Evolutionary conservation across 2,888 invertebrate species (phyloP).

Genomic region (Synanthedon tipuliformis): DNA sequence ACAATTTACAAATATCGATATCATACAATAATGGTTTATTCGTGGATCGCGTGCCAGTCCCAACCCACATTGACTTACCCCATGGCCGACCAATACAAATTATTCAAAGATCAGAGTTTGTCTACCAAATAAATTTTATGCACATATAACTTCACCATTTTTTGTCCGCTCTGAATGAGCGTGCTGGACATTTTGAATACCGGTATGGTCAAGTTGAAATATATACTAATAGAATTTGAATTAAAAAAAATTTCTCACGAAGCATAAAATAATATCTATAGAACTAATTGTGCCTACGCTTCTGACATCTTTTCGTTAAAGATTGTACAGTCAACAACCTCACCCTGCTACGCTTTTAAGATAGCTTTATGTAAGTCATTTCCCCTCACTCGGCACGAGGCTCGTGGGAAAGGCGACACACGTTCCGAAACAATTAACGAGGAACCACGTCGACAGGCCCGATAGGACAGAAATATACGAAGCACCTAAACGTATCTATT

Average conservation of each 20-base stretch:
- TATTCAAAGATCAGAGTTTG: no score
- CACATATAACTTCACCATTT: no score
- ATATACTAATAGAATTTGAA: no score
- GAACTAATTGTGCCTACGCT: no score
- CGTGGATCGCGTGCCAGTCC: conserved; percentile 4
- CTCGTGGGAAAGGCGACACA: conserved; percentile 22
- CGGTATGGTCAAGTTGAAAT: no score
- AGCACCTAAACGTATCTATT: conserved; percentile 1
- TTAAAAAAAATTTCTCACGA: no score
- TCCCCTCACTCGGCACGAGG: conserved; percentile 15
- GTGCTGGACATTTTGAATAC: no score
- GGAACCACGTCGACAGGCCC: conserved; percentile 1
- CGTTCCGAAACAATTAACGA: conserved; percentile 7
- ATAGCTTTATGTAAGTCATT: conserved; percentile 4
- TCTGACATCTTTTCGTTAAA: no score
- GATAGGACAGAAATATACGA: not conserved
- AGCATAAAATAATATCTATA: no score
- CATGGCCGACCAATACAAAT: no score
- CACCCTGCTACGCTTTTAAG: conserved; percentile 1
- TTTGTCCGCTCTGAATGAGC: no score
- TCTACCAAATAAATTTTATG: no score
- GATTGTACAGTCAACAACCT: not conserved
- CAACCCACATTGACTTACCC: not conserved
- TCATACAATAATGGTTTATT: conserved; percentile 5
- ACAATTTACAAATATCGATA: conserved; percentile 7